Conservation (phyloP, 2,888 invertebrate genomes). For the Caradrina clavipalpis region DNA sequence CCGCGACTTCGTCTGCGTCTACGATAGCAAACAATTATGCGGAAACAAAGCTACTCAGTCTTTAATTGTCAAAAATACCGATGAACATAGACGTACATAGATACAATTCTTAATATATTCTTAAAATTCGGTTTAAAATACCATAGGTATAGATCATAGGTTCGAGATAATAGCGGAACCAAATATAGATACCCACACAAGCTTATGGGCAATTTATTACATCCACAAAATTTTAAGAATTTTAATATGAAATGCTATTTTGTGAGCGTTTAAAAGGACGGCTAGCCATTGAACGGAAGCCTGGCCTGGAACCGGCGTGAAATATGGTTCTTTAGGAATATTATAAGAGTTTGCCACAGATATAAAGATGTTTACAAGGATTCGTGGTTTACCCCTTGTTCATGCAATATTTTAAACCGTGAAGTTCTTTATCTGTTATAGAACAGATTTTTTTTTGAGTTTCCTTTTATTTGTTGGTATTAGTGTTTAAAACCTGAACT, state of each 20-base stretch:
- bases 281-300: slow-evolving; percentile 38
- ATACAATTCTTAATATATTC: no score
- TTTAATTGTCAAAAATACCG: no score
- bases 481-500: background rate
- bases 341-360: slow-evolving; percentile 11
- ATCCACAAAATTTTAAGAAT: slow-evolving; percentile 31
- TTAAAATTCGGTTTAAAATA: no score
- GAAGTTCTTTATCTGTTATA: background rate
- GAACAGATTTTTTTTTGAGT: background rate
- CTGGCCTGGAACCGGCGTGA: slow-evolving; percentile 33
- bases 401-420: slow-evolving; percentile 2
- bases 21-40: no score
- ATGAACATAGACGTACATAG: no score
- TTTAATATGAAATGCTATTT: slow-evolving; percentile 41
- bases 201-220: slow-evolving; percentile 27
- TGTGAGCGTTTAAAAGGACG: slow-evolving; percentile 26
- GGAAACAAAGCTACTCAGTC: no score
- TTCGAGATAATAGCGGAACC: no score
- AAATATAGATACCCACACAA: background rate
- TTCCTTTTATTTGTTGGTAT: no score
- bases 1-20: no score
- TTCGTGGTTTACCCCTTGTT: background rate
- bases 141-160: no score
- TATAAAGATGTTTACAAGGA: slow-evolving; percentile 20
- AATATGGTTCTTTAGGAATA: slow-evolving; percentile 31